Evolutionary conservation across 1,140 invertebrate genomes (phyloP).

Genomic region (Saxidomus purpurata): DNA sequence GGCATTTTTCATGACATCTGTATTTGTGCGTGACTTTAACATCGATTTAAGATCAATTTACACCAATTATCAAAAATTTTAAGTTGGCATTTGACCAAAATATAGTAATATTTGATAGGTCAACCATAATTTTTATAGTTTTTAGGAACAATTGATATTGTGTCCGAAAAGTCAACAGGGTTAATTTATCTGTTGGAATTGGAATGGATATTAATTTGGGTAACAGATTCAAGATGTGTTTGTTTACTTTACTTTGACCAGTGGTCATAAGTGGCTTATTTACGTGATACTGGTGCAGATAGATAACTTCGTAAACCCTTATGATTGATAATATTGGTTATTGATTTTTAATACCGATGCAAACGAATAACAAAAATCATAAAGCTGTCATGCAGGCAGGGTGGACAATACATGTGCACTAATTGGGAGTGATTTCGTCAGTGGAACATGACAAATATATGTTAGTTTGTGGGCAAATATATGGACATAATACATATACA

Average conservation of each 20-base stretch:
- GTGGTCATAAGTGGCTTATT: constrained; percentile 32
- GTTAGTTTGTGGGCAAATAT: constrained; percentile 4
- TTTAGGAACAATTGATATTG: constrained; percentile 40
- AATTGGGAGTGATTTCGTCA: constrained; percentile 10
- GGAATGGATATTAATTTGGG: background rate
- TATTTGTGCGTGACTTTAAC: constrained; percentile 29
- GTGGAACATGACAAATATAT: constrained; percentile 1
- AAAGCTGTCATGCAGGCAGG: background rate
- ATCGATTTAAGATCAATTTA: constrained; percentile 57
- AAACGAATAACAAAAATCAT: background rate
- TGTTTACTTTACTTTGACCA: constrained; percentile 23
- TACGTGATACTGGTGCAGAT: constrained; percentile 10
- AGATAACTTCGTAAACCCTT: background rate
- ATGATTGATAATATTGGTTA: constrained; percentile 21
- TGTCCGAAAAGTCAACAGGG: background rate
- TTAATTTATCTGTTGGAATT: constrained; percentile 4
- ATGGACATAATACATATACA: background rate
- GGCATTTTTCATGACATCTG: constrained; percentile 28
- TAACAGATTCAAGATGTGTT: background rate
- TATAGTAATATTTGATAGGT: constrained; percentile 37
- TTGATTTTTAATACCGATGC: constrained; percentile 37
- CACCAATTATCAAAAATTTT: constrained; percentile 60
- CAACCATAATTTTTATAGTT: constrained; percentile 21
- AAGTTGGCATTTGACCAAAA: constrained; percentile 57
- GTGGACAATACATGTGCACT: constrained; percentile 12